Evolutionary conservation across 2,888 invertebrate species (phyloP).

Genomic region (Ophion slaviceki): DNA sequence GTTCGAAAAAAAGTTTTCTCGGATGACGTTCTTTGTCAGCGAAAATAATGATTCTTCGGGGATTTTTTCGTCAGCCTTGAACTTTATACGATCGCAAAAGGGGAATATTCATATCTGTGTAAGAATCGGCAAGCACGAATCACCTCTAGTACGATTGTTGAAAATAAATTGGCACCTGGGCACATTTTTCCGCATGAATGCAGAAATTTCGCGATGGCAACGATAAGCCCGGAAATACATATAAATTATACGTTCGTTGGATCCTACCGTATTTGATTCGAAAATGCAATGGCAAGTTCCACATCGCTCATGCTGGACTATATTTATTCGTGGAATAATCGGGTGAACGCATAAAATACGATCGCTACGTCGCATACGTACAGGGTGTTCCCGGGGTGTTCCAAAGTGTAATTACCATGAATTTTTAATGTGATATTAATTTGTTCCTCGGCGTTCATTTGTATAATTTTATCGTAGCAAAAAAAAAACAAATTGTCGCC

Average conservation of each 20-base stretch:
- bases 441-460: not conserved
- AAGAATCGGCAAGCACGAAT: slow-evolving; percentile 33
- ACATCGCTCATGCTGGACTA: slow-evolving; percentile 29
- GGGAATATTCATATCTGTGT: not conserved
- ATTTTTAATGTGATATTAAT: not conserved
- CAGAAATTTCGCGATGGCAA: slow-evolving; percentile 3
- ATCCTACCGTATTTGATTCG: slow-evolving; percentile 47
- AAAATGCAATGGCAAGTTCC: slow-evolving; percentile 13
- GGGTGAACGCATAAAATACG: slow-evolving; percentile 51
- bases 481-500: not conserved
- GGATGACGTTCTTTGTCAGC: not conserved
- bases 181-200: not conserved
- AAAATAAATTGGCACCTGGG: slow-evolving; percentile 28
- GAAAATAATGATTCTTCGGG: slow-evolving; percentile 37
- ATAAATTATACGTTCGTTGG: slow-evolving; percentile 49
- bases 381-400: not conserved
- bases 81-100: not conserved
- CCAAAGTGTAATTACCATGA: not conserved
- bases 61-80: too few relatives aligned
- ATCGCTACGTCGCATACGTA: slow-evolving; percentile 18
- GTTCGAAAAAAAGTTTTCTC: not conserved
- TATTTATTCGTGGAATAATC: slow-evolving; percentile 64
- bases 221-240: slow-evolving; percentile 50
- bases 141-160: slow-evolving; percentile 23
- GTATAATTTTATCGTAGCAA: not conserved